phyloP scores from a whole-genome alignment of 2,888 invertebrate genomes.

The Herminia tarsipennalis region DNA sequence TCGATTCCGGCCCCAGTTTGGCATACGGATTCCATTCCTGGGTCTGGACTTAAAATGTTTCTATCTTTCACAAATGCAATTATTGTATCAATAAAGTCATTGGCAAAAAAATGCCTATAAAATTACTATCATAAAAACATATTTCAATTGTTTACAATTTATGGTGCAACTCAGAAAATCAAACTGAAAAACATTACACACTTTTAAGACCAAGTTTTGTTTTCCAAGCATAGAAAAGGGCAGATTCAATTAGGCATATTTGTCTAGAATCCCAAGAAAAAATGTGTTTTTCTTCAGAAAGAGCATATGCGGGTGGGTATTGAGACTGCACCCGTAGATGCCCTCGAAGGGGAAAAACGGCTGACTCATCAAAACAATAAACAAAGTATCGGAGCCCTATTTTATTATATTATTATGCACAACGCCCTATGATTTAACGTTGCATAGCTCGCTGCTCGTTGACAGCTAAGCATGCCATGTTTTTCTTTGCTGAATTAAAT shows the following conservation, averaged over 20 bases:
- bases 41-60: no score
- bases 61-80: no score
- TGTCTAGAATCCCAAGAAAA: neutral
- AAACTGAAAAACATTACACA: no score
- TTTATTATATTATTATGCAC: constrained; percentile 84
- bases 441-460: constrained; percentile 64
- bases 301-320: constrained; percentile 78
- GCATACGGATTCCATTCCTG: no score
- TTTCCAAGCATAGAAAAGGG: no score
- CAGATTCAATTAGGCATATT: constrained; percentile 11
- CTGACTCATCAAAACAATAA: constrained; percentile 86
- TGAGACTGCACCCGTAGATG: constrained; percentile 45
- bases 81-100: no score
- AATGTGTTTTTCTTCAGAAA: constrained; percentile 60
- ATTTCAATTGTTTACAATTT: no score
- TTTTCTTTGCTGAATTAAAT: constrained; percentile 1
- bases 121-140: no score
- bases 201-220: neutral
- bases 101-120: no score
- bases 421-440: constrained; percentile 81
- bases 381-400: constrained; percentile 83
- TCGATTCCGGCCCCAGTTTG: no score
- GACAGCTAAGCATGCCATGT: constrained; percentile 33
- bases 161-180: no score
- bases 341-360: constrained; percentile 68